Conservation (phyloP, 2,113 vertebrate species). For the Corythoichthys haematopterus region DNA sequence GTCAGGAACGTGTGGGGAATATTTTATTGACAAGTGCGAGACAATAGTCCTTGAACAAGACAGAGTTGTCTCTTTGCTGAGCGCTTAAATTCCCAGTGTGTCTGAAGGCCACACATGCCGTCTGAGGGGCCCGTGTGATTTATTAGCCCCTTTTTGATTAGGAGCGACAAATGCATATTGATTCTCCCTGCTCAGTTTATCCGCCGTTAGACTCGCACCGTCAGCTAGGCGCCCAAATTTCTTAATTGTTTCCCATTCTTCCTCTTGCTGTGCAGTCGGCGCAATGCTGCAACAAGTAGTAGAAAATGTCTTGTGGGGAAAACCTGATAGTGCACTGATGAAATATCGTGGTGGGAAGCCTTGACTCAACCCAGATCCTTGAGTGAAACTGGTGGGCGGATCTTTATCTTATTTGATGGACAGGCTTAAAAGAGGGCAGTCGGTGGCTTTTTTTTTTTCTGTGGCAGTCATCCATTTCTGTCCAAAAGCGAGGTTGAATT, state of each 20-base stretch:
- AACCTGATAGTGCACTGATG: conserved; percentile 22
- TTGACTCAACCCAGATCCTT: conserved; percentile 29
- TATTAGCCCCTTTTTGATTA: conserved; percentile 61
- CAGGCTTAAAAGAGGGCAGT: conserved; percentile 9
- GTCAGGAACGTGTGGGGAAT: conserved; percentile 13
- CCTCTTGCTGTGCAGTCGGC: conserved; percentile 29
- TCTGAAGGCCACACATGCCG: conserved; percentile 30
- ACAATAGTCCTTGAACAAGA: conserved; percentile 3
- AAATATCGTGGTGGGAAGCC: conserved; percentile 33
- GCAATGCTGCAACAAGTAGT: conserved; percentile 47
- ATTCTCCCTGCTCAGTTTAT: conserved; percentile 57
- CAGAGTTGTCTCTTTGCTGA: conserved; percentile 9
- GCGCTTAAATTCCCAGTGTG: conserved; percentile 19
- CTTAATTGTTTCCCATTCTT: conserved; percentile 47
- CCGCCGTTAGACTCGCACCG: conserved; percentile 61
- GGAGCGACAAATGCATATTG: conserved; percentile 61
- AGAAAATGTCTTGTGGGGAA: conserved; percentile 53
- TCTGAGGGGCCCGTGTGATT: conserved; percentile 46
- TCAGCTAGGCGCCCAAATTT: conserved; percentile 57
- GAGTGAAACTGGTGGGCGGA: conserved; percentile 23
- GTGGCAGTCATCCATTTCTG: conserved; percentile 44
- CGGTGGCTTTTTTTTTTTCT: conserved; percentile 36
- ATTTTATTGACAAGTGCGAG: conserved; percentile 22
- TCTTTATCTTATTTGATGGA: conserved; percentile 11
- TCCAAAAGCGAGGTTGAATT: conserved; percentile 64